phyloP scores from a whole-genome alignment of 2,888 invertebrate species.

The Allacma fusca region DNA sequence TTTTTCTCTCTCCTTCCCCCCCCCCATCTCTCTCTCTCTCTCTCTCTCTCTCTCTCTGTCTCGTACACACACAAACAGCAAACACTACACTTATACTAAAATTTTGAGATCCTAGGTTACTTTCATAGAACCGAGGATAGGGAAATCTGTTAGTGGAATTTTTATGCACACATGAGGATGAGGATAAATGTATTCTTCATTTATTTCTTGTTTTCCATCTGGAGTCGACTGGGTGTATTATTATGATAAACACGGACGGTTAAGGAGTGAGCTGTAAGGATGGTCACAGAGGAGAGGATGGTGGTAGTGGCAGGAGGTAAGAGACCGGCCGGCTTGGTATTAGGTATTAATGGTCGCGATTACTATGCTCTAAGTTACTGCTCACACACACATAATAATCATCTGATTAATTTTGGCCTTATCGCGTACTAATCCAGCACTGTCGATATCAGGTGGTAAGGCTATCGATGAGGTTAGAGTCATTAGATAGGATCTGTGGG shows the following conservation, averaged over 20 bases:
- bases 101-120: too few species aligned
- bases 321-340: not conserved
- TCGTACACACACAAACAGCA: too few species aligned
- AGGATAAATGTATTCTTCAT: not conserved
- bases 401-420: slow-evolving; percentile 9
- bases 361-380: not conserved
- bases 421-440: not conserved
- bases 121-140: too few species aligned
- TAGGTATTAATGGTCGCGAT: not conserved
- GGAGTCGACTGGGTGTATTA: not conserved
- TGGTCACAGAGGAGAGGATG: not conserved
- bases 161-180: not conserved
- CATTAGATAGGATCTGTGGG: not conserved
- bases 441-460: slow-evolving; percentile 12
- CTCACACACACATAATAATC: not conserved
- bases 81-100: too few species aligned
- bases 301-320: slow-evolving; percentile 8
- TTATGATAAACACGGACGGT: not conserved
- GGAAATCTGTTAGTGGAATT: too few species aligned
- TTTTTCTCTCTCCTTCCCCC: not conserved
- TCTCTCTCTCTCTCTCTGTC: not conserved
- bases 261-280: not conserved
- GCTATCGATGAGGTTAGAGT: slow-evolving; percentile 8
- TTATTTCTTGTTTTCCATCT: slow-evolving; percentile 10
- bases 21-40: not conserved